Evolutionary conservation across 2,797 vertebrate species (phyloP), one percentile per base, ranked within the genome.

Genomic region (Gallirallus australis): DNA sequence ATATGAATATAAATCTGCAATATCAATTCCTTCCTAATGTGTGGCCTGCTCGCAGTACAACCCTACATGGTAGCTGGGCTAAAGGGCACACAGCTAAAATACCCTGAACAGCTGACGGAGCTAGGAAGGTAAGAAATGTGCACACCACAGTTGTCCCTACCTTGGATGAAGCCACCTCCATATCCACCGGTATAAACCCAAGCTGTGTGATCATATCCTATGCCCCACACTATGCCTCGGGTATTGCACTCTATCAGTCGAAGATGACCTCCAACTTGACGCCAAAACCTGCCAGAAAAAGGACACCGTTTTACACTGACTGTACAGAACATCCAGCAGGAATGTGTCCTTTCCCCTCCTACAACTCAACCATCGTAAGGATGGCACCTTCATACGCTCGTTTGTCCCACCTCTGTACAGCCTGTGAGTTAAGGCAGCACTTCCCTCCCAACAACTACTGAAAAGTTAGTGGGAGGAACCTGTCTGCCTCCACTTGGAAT

Each of bases 231-330:
- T 19, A 99, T 97, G 9, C 99, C 99, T 4, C 94, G 97, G 82
- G 98, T 98, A 94, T 98, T 99, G 94, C 98, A 98, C 97, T 99
- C 99, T 19, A 99, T 96, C 77, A 98, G 11, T 6, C 98, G 98
- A 57, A 99, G 98, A 94, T 99, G 99, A 17, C 99, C 99, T 63
- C 99, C 99, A 12, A 99, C 97, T 96, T 99, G 99, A 25, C 98
- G 98, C 99, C 99, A 99, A 96, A 99, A 99, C 99, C 99, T 99
- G 96, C 33, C 89, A 72, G 50, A 42, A 35, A 54, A 31, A 61
- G 42, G 42, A 66, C 47, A 57, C 23, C 2, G 9, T n/a, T 65
- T 78, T 39, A 78, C 45, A 70, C 47, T 27, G 3, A 23, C 17
- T 89, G 39, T 12, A 1, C 35, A 35, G n/a, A n/a, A 48, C 18